These are phyloP conservation scores for Chaenocephalus aceratus DNA, from an alignment of 2,113 vertebrate genomes.

Conservation along the genomic window DNA sequence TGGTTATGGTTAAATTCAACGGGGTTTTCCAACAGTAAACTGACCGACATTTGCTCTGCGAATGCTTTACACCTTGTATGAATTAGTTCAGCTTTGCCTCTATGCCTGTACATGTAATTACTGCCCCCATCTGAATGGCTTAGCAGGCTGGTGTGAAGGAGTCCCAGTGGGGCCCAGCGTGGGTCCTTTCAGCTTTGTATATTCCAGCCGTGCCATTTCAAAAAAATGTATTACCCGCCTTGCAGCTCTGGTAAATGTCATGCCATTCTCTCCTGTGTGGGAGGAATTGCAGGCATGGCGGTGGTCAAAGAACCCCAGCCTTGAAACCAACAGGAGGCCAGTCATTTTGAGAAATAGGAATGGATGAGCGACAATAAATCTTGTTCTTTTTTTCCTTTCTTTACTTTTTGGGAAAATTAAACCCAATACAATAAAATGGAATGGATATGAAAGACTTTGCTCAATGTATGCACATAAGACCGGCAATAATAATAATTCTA, in stretches of 20 bases:
- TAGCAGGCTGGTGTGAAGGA: constrained; percentile 76
- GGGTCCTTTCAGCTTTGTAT: constrained; percentile 80
- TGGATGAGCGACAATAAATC: constrained; percentile 63
- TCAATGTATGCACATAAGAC: background rate
- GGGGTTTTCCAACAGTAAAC: constrained; percentile 46
- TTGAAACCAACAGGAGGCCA: constrained; percentile 68
- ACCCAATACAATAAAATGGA: background rate
- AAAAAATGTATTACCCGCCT: constrained; percentile 77
- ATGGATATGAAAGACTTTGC: constrained; percentile 1
- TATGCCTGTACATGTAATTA: constrained; percentile 81
- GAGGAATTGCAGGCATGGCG: constrained; percentile 69
- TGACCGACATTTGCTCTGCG: constrained; percentile 58
- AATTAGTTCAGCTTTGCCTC: constrained; percentile 80
- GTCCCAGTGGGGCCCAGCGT: constrained; percentile 80
- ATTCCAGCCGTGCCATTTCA: constrained; percentile 80
- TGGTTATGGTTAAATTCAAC: constrained; percentile 44
- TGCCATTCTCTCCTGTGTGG: constrained; percentile 80
- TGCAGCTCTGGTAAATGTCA: constrained; percentile 84
- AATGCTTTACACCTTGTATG: constrained; percentile 75
- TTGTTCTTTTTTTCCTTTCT: constrained; percentile 25
- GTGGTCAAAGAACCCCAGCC: constrained; percentile 73
- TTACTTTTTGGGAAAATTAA: constrained; percentile 12
- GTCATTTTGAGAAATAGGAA: constrained; percentile 59
- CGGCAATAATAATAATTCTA: background rate
- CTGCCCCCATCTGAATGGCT: constrained; percentile 79